A percentile compares a stretch with the other conserved stretches of the same genome.
These are phyloP conservation scores for Heterotilapia buettikoferi DNA, from an alignment of 2,113 vertebrate species.

Conservation along the genomic window DNA sequence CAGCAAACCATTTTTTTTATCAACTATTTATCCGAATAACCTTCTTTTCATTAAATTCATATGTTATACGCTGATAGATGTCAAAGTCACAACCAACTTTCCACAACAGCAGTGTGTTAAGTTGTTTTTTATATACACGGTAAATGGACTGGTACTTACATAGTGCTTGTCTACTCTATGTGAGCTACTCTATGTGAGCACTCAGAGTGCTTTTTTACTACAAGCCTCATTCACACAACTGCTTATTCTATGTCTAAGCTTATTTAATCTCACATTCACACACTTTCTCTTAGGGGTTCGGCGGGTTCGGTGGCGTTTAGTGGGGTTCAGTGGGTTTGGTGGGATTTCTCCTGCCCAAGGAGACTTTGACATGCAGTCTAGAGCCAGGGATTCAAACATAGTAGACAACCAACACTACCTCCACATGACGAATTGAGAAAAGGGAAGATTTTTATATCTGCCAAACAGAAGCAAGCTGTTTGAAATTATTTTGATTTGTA, in stretches of 20 bases:
- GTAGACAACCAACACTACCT: background rate
- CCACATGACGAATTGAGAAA: background rate
- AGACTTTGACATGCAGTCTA: background rate
- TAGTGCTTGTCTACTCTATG: background rate
- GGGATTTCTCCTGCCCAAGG: background rate
- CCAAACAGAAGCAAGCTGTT: background rate
- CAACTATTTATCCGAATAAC: background rate
- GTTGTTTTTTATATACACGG: background rate
- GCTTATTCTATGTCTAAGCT: background rate
- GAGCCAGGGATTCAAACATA: background rate
- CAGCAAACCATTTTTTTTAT: background rate
- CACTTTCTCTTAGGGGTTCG: background rate
- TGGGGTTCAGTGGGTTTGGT: background rate
- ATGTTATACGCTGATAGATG: background rate
- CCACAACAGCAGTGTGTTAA: background rate
- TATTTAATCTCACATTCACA: background rate
- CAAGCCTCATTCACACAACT: background rate
- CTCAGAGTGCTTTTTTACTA: background rate
- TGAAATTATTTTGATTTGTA: background rate
- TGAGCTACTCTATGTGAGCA: background rate
- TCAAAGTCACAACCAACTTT: background rate
- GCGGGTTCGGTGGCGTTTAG: background rate
- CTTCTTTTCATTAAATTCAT: background rate
- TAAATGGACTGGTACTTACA: background rate
- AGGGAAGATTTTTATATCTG: background rate